Evolutionary conservation across 2,888 invertebrate species (phyloP).

Genomic region (Diarsia brunnea): DNA sequence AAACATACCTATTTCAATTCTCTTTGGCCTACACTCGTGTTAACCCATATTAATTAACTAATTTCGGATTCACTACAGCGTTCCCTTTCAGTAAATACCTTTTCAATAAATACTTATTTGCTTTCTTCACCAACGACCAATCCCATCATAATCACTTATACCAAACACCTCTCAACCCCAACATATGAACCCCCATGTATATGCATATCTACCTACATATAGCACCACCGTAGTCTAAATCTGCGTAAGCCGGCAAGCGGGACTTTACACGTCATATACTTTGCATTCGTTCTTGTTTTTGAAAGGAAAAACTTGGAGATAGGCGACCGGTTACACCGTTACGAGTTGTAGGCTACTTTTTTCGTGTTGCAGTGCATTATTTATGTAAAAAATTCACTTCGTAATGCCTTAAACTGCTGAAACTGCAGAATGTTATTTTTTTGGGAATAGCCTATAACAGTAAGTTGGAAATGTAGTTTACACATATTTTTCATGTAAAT

Average conservation of each 20-base stretch:
- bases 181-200: background rate
- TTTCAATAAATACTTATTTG: background rate
- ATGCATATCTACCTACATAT: background rate
- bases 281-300: conserved; percentile 60
- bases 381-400: background rate
- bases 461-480: background rate
- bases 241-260: conserved; percentile 55
- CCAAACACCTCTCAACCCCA: background rate
- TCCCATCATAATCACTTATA: background rate
- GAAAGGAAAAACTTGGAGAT: conserved; percentile 63
- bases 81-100: background rate
- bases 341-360: background rate
- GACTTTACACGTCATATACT: conserved; percentile 66
- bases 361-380: background rate
- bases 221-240: conserved; percentile 45
- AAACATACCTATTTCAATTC: background rate
- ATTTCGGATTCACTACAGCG: background rate
- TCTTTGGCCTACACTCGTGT: background rate
- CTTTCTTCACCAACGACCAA: background rate
- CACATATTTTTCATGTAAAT: background rate
- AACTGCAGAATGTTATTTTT: background rate
- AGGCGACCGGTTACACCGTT: conserved; percentile 52
- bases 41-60: background rate
- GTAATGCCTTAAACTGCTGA: background rate
- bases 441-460: background rate